A percentile compares a stretch with the other conserved stretches of the same genome.
These are phyloP conservation scores for Scrobipalpa costella DNA, from an alignment of 2,888 invertebrate species.

Conservation along the genomic window DNA sequence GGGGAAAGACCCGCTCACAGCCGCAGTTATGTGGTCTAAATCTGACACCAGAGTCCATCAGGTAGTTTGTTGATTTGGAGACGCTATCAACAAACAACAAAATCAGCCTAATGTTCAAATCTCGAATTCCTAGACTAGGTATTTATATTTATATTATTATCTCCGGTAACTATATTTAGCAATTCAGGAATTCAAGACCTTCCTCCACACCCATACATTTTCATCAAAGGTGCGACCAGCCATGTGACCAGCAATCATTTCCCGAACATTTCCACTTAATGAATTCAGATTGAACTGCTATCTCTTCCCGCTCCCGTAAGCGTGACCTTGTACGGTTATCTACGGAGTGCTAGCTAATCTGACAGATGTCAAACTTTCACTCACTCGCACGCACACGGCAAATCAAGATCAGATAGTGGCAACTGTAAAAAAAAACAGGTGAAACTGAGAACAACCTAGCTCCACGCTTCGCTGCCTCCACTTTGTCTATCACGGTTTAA, in stretches of 20 bases:
- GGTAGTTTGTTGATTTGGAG: no score
- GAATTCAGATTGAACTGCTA: neutral
- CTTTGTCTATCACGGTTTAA: constrained; percentile 19
- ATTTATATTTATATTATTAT: no score
- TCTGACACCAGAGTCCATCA: no score
- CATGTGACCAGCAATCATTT: neutral
- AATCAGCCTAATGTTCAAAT: no score
- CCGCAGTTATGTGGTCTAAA: no score
- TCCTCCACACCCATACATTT: neutral
- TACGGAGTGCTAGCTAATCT: constrained; percentile 12
- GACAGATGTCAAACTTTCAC: constrained; percentile 22
- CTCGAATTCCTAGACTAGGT: neutral
- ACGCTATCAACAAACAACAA: no score
- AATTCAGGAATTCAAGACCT: neutral
- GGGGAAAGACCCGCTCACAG: no score
- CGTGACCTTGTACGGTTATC: constrained; percentile 14
- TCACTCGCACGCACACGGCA: constrained; percentile 19
- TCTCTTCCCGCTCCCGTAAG: constrained; percentile 8
- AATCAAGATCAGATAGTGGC: constrained; percentile 25
- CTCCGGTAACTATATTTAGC: neutral
- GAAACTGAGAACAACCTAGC: constrained; percentile 57
- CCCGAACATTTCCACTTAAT: neutral
- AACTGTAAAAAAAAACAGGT: constrained; percentile 30
- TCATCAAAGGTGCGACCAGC: neutral
- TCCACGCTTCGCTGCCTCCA: constrained; percentile 53